Base-by-base conservation (phyloP, 2,888 invertebrate species). In the Scaptomyza polygonia region DNA sequence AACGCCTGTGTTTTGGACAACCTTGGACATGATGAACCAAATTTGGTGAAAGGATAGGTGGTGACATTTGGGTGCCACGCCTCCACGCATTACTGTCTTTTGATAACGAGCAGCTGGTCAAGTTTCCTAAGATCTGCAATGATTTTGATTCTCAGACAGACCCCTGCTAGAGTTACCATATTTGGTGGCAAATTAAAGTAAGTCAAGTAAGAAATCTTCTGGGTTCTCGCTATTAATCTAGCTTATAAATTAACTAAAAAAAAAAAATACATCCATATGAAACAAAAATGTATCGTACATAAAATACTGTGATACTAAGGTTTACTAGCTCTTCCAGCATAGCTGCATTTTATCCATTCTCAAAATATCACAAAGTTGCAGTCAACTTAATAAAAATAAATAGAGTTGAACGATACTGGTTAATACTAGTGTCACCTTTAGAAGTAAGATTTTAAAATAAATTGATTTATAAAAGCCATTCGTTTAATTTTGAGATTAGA, bases 301-400 rank as follows among this genome's bases (percentile, higher is more conserved):
- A 91, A 91, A 91, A 91, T 91, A 91, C 91, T 91, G 91, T 91
- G 91, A 91, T 91, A 91, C 91, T 91, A 91, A 90, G 91, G 91
- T 91, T 91, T 91, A 91, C 91, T 91, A 91, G 91, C 91, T 91
- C 91, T 91, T 91, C 91, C 91, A 91, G 91, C 91, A 91, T 91
- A 91, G 91, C 91, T 91, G 91, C 91, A 91, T 91, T 91, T 91
- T 91, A 90, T 90, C 90, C 91, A 91, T 91, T 91, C 91, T 91
- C 89, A 90, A 0, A 90, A 91, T 91, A 91, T 91, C 91, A 89
- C 90, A 90, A 52, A 56, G 40, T 47, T 51, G 57, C n/a, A 55
- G 47, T 30, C 32, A 52, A 43, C 39, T 12, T 36, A 34, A 44
- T 42, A 49, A 40, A 52, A 49, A n/a, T n/a, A n/a, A n/a, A n/a